Conservation (phyloP, 2,888 invertebrate species). For the Corbicula japonica region DNA sequence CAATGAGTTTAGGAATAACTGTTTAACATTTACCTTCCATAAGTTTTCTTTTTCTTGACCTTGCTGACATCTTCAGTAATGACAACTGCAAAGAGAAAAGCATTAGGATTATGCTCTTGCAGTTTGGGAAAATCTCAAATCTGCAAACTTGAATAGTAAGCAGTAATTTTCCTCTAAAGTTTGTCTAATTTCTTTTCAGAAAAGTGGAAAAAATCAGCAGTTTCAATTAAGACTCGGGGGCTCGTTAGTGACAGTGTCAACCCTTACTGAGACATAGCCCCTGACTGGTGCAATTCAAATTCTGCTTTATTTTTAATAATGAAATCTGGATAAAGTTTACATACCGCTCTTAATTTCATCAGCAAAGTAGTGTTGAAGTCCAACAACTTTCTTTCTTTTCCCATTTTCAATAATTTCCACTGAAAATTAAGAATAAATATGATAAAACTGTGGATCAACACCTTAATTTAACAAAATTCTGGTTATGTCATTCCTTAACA, state of each 20-base stretch:
- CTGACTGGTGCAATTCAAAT: too few relatives aligned
- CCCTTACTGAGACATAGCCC: too few relatives aligned
- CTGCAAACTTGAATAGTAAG: too few relatives aligned
- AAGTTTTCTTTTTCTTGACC: conserved; percentile 38
- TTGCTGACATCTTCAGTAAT: conserved; percentile 56
- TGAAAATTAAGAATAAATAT: conserved; percentile 33
- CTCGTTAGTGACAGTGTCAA: too few relatives aligned
- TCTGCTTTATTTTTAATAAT: too few relatives aligned
- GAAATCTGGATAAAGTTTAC: too few relatives aligned
- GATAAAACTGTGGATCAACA: neutral
- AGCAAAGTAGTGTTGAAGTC: conserved; percentile 68
- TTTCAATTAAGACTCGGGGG: too few relatives aligned
- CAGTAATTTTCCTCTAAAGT: too few relatives aligned
- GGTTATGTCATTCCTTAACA: neutral
- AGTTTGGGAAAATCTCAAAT: too few relatives aligned
- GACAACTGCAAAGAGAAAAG: conserved; percentile 52
- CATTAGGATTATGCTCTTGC: too few relatives aligned
- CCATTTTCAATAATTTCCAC: conserved; percentile 57
- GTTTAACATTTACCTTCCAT: conserved; percentile 13
- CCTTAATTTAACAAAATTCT: neutral
- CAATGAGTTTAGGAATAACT: neutral
- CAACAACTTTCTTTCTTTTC: conserved; percentile 58
- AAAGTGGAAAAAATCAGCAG: too few relatives aligned
- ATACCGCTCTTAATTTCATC: conserved; percentile 68
- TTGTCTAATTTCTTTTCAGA: too few relatives aligned